phyloP scores from a whole-genome alignment of 2,113 vertebrate genomes.

The Typhlomys cinereus region DNA sequence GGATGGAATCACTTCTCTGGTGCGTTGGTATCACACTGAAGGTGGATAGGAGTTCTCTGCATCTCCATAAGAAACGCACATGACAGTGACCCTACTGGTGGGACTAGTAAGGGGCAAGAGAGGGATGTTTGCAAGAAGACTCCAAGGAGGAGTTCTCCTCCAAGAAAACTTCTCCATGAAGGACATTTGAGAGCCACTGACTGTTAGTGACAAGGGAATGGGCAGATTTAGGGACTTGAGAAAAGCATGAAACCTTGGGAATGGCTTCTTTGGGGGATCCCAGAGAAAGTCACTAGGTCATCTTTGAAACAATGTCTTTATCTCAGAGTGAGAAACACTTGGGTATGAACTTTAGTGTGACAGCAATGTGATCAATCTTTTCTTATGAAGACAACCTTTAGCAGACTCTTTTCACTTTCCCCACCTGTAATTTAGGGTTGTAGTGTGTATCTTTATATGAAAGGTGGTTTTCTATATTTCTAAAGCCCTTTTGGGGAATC shows the following conservation, averaged over 20 bases:
- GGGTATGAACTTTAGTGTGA: neutral
- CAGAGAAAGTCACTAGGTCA: neutral
- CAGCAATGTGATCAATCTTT: neutral
- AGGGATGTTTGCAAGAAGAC: neutral
- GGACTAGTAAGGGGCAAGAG: neutral
- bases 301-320: neutral
- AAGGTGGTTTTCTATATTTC: neutral
- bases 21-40: neutral
- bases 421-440: neutral
- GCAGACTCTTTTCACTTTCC: neutral
- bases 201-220: neutral
- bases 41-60: neutral
- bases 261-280: neutral
- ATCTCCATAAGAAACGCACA: neutral
- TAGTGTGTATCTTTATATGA: neutral
- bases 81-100: neutral
- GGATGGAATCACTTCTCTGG: neutral
- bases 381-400: neutral
- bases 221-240: neutral
- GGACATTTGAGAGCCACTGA: neutral
- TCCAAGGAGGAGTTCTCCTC: neutral
- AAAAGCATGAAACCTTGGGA: neutral
- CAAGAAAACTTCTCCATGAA: neutral
- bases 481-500: neutral
- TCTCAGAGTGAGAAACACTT: conserved; percentile 2